Conservation (phyloP, 2,113 vertebrate species). For the Chlamydotis undulata region DNA sequence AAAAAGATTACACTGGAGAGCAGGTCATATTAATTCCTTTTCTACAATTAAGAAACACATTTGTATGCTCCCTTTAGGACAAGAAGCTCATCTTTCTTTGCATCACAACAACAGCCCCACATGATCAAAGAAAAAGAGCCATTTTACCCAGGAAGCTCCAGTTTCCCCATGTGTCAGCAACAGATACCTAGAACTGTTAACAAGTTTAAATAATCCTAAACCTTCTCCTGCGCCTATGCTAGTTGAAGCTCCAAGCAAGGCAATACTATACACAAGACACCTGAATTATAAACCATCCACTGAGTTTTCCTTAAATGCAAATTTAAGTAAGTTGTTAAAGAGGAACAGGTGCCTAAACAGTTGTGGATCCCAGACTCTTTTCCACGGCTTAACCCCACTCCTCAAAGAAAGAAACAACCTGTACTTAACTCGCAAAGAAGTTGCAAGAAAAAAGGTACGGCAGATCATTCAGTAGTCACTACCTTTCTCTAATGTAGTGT, state of each 20-base stretch:
- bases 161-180: not conserved
- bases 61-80: not conserved
- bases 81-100: not conserved
- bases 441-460: not conserved
- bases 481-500: not conserved
- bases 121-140: not conserved
- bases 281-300: not conserved
- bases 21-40: not conserved
- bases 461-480: not conserved
- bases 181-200: not conserved
- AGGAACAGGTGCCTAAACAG: not conserved
- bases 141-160: not conserved
- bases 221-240: not conserved
- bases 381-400: not conserved
- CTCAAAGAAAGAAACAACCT: not conserved
- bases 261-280: fast-evolving
- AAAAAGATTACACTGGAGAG: not conserved
- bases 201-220: not conserved
- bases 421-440: not conserved
- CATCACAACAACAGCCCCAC: not conserved
- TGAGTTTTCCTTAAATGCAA: not conserved
- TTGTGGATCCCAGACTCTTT: not conserved
- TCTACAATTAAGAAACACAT: not conserved
- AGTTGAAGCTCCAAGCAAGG: not conserved
- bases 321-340: not conserved